Evolutionary conservation across 2,113 vertebrate genomes (phyloP), one percentile per base, ranked within the genome.

Genomic region (Suricata suricatta): DNA sequence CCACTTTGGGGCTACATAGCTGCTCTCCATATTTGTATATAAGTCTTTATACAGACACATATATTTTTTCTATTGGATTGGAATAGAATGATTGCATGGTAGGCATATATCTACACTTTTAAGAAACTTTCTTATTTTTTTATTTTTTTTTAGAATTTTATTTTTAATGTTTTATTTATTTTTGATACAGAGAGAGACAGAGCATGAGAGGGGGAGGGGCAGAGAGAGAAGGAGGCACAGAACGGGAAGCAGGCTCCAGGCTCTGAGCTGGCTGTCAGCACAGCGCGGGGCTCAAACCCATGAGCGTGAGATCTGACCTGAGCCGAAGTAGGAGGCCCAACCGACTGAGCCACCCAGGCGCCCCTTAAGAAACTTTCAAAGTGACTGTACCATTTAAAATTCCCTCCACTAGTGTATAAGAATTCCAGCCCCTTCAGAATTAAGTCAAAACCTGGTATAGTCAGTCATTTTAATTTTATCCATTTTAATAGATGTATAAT

Each of bases 311-410:
- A n/a, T n/a, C n/a, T n/a, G n/a, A n/a, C n/a, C n/a, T n/a, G n/a
- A n/a, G n/a, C n/a, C n/a, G n/a, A n/a, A n/a, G n/a, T n/a, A n/a
- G n/a, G n/a, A n/a, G n/a, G n/a, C n/a, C n/a, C n/a, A n/a, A n/a
- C n/a, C n/a, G n/a, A n/a, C n/a, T n/a, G n/a, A n/a, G n/a, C n/a
- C n/a, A n/a, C n/a, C n/a, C n/a, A n/a, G n/a, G n/a, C n/a, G n/a
- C n/a, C n/a, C n/a, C n/a, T 44, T 63, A 27, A 92, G 38, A 88
- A 95, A 95, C 7, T 90, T 19, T 35, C 66, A 84, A 91, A 91
- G 64, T 88, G 27, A 21, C 74, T 88, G 38, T 52, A n/a, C 57
- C 11, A 44, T 54, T 63, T 96, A 47, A 79, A 5, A 79, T 50
- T 71, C 23, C 23, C 44, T 82, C 9, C 5, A 44, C 10, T 25